phyloP scores from a whole-genome alignment of 1,140 invertebrate species.

The Halesus radiatus region DNA sequence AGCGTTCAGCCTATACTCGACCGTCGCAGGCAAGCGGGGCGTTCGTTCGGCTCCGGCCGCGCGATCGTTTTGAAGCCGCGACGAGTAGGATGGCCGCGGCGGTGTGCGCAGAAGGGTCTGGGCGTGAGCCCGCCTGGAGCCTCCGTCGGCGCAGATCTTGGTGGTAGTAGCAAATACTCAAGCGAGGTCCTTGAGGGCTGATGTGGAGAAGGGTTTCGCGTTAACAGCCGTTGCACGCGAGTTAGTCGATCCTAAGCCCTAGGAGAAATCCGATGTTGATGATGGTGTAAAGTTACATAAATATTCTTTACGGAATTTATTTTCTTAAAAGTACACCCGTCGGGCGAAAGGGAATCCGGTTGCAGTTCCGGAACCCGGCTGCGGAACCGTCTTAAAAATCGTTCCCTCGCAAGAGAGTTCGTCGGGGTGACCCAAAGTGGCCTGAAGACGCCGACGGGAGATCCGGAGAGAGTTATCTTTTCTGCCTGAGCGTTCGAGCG shows the following conservation, averaged over 20 bases:
- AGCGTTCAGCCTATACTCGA: too few species aligned
- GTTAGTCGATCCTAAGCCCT: slow-evolving; percentile 89
- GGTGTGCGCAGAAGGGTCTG: slow-evolving; percentile 82
- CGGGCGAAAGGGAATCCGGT: slow-evolving; percentile 80
- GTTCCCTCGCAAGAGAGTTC: slow-evolving; percentile 70
- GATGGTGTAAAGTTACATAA: slow-evolving; percentile 55
- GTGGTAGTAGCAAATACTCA: slow-evolving; percentile 91
- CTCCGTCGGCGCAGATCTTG: slow-evolving; percentile 88
- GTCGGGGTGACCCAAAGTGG: slow-evolving; percentile 67
- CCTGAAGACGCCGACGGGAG: slow-evolving; percentile 80
- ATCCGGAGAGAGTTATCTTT: slow-evolving; percentile 86
- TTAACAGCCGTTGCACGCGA: slow-evolving; percentile 91
- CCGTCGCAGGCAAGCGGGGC: too few species aligned
- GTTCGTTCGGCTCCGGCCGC: too few species aligned
- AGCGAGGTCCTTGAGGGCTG: slow-evolving; percentile 88
- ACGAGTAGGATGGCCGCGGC: slow-evolving; percentile 80
- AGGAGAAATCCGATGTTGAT: slow-evolving; percentile 75
- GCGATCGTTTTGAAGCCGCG: slow-evolving; percentile 63
- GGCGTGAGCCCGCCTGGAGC: slow-evolving; percentile 78
- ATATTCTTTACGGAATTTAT: too few species aligned
- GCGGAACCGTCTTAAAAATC: slow-evolving; percentile 77
- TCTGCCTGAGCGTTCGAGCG: slow-evolving; percentile 80
- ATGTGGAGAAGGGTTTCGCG: slow-evolving; percentile 93
- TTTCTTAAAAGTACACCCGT: slow-evolving; percentile 65
- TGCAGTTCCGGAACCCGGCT: slow-evolving; percentile 81